Base-by-base conservation (phyloP, 2,888 invertebrate genomes). In the Protonemura montana region DNA sequence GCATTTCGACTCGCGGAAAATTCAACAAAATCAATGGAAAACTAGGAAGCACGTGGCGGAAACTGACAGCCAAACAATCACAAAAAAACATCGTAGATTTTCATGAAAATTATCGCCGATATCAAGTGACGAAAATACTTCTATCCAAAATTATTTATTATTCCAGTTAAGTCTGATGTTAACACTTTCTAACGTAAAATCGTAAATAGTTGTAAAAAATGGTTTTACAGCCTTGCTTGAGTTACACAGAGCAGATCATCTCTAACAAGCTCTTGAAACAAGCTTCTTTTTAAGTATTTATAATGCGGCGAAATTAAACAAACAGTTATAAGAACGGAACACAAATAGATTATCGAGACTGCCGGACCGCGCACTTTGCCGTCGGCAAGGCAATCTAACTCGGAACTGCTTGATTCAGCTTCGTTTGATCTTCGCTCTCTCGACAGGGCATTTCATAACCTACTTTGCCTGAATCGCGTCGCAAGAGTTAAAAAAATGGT, bases 251-350 rank as follows among this genome's bases (percentile, higher is more conserved):
- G 28, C 81, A 81, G 81, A 81, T 30, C 81, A 81, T 3, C n/a
- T 28, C 30, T 81, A 84, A 84, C 84, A 84, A 84, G 84, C 59
- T 84, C 13, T 10, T 84, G 59, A 76, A 84, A 84, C 84, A 76
- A 76, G 27, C 76, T 81, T 28, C 30, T 81, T 81, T 30, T 28
- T 30, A 29, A 28, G 28, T 81, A 81, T 81, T 81, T 81, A 81
- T 7, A 30, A 81, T 30, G 30, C 16, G 13, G 28, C n/a, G 30
- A 81, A 81, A 81, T 81, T 7, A 81, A 81, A 81, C 81, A 81
- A 81, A 81, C 81, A 81, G n/a, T 30, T 3, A 28, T 6, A n/a
- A 81, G 27, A 81, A 29, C 81, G 28, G n/a, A 27, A 29, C 29
- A 81, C 81, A 81, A 81, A 81, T 81, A 26, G 28, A 28, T 28